These are phyloP conservation scores for Aricia artaxerxes DNA, from an alignment of 2,888 invertebrate species.

Conservation along the genomic window DNA sequence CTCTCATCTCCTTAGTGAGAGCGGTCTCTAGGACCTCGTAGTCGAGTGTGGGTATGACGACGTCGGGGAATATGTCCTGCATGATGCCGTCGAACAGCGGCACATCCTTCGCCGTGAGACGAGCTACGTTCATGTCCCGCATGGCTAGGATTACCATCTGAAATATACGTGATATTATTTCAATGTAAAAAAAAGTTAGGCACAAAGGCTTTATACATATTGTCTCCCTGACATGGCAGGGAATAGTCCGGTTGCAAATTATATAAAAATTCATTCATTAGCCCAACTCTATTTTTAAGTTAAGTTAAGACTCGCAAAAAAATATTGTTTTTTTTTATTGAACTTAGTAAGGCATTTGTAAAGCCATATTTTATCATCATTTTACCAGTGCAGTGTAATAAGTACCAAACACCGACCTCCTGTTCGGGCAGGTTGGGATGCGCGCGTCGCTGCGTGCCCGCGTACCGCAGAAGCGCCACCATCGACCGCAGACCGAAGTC, in stretches of 20 bases:
- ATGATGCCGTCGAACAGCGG: slow-evolving; percentile 93
- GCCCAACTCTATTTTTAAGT: too few species aligned
- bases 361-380: too few species aligned
- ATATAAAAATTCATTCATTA: too few species aligned
- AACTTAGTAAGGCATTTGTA: too few species aligned
- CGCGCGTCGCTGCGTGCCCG: slow-evolving; percentile 88
- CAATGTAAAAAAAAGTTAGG: too few species aligned
- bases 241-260: too few species aligned
- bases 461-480: slow-evolving; percentile 91
- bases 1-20: slow-evolving; percentile 82
- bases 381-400: too few species aligned
- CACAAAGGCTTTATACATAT: too few species aligned
- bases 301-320: too few species aligned
- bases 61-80: slow-evolving; percentile 91
- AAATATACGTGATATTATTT: neutral
- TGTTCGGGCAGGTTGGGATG: slow-evolving; percentile 86
- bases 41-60: slow-evolving; percentile 86
- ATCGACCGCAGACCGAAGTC: slow-evolving; percentile 94
- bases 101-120: slow-evolving; percentile 90
- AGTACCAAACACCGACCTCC: slow-evolving; percentile 75
- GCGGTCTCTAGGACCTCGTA: slow-evolving; percentile 87
- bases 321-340: too few species aligned
- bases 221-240: too few species aligned
- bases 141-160: slow-evolving; percentile 89
- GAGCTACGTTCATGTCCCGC: slow-evolving; percentile 95